Percentiles rank a stretch among this genome's conserved stretches.
These are phyloP conservation scores for Diphyllodes magnificus DNA, from an alignment of 2,113 vertebrate species.

Conservation along the genomic window DNA sequence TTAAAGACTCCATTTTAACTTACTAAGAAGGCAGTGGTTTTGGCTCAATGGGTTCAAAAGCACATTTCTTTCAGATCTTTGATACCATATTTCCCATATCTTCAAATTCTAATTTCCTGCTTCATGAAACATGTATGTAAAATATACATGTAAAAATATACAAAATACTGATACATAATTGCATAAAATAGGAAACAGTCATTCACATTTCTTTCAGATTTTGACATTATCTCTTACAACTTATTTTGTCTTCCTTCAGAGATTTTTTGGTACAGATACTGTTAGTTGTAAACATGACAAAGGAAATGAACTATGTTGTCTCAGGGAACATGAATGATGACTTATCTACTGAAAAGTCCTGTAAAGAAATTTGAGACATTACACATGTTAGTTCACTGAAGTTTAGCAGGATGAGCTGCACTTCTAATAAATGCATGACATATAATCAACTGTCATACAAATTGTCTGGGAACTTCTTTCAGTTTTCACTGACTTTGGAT, in stretches of 20 bases:
- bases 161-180: not conserved
- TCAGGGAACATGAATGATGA: not conserved
- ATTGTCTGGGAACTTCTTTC: not conserved
- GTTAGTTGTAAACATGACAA: not conserved
- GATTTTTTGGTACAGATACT: not conserved
- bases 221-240: not conserved
- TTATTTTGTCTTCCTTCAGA: not conserved
- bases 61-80: not conserved
- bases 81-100: not conserved
- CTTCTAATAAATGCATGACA: not conserved
- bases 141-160: not conserved
- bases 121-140: not conserved
- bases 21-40: not conserved
- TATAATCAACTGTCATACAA: not conserved
- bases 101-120: not conserved
- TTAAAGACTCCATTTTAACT: not conserved
- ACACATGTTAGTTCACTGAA: not conserved
- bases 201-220: not conserved
- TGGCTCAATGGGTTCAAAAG: not conserved
- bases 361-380: not conserved
- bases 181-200: not conserved
- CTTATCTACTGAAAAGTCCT: not conserved
- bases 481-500: not conserved
- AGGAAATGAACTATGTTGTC: not conserved
- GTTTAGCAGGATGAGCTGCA: not conserved